These are phyloP conservation scores for Hemitrygon akajei DNA, from an alignment of 2,797 vertebrate species.

Conservation along the genomic window DNA sequence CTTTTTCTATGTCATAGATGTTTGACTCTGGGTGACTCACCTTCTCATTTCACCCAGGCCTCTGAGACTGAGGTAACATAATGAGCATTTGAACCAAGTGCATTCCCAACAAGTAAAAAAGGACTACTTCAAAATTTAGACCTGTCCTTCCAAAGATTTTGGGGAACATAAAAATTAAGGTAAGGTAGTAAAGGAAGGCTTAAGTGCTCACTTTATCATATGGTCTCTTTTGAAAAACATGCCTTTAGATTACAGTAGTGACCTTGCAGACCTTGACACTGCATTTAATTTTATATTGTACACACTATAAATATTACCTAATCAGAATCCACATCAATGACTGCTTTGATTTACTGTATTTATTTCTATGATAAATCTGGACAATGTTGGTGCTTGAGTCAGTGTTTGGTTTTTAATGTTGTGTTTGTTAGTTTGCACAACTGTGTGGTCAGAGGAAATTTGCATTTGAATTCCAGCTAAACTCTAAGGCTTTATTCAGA, in stretches of 20 bases:
- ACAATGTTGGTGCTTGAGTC: neutral
- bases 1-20: too few relatives aligned
- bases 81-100: too few relatives aligned
- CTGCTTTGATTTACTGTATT: neutral
- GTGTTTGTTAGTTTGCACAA: neutral
- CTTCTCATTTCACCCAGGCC: too few relatives aligned
- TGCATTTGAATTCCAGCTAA: neutral
- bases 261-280: neutral
- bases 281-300: neutral
- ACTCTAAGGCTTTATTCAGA: constrained; percentile 8
- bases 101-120: too few relatives aligned
- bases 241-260: neutral
- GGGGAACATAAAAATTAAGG: too few relatives aligned
- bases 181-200: too few relatives aligned
- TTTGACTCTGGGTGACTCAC: too few relatives aligned
- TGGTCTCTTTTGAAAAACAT: too few relatives aligned
- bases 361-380: neutral
- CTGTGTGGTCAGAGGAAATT: neutral
- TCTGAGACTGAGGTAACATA: too few relatives aligned
- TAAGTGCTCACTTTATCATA: too few relatives aligned
- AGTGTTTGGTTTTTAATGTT: neutral
- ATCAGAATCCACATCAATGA: neutral
- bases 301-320: neutral
- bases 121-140: too few relatives aligned
- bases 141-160: too few relatives aligned